A percentile compares a stretch with the other conserved stretches of the same genome.
phyloP scores from a whole-genome alignment of 2,113 vertebrate species.

The Oncorhynchus nerka region DNA sequence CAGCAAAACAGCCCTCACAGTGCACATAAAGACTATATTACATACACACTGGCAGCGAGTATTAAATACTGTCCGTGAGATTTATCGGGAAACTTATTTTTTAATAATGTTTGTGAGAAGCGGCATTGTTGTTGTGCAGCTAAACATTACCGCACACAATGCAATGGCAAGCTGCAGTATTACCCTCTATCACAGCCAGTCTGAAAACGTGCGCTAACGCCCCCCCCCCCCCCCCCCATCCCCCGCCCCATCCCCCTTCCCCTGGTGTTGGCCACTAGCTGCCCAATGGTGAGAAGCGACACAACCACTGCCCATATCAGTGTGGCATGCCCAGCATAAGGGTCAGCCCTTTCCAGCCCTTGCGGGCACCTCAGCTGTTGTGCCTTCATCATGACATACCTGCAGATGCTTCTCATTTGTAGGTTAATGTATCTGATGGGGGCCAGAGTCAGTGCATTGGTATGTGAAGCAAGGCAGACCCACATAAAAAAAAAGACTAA shows the following conservation, averaged over 20 bases:
- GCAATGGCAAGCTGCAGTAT: not conserved
- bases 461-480: conserved; percentile 40
- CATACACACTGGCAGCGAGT: no score
- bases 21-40: no score
- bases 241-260: not conserved
- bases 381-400: conserved; percentile 28
- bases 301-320: conserved; percentile 35
- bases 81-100: not conserved
- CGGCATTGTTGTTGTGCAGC: not conserved
- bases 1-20: no score
- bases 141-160: not conserved
- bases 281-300: conserved; percentile 43
- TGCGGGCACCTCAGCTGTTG: conserved; percentile 54
- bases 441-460: conserved; percentile 24
- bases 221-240: not conserved
- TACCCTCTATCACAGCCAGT: not conserved
- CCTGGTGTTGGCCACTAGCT: not conserved
- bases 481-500: not conserved
- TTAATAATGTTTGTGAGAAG: no score
- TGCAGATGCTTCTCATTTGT: conserved; percentile 66
- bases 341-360: conserved; percentile 51
- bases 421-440: conserved; percentile 60
- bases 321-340: conserved; percentile 20
- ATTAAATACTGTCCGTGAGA: no score
- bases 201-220: not conserved